Evolutionary conservation across 2,888 invertebrate species (phyloP), one percentile per base, ranked within the genome.

Genomic region (Encarsia formosa): DNA sequence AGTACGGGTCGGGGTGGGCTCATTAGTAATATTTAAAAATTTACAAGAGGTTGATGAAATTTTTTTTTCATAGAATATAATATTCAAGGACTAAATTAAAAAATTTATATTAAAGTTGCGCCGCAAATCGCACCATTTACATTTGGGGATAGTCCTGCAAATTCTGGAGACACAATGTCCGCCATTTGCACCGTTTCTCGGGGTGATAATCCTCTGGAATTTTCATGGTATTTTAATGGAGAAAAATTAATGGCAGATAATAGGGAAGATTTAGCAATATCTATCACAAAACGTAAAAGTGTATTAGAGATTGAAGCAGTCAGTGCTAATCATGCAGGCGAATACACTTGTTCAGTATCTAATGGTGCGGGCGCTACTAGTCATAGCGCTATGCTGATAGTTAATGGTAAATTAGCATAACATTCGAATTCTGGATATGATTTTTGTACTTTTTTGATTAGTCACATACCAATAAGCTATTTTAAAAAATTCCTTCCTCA

Each of bases 201-300:
- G 74, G 87, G 89, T 55, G 89, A 90, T 75, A 76, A 82, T 51
- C 89, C 89, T 2, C 78, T 90, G 65, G 79, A 79, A 56, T 83
- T 89, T 43, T 77, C 79, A 13, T 90, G 89, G 89, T 81, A 80
- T 40, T 84, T 87, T 62, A 84, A 88, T 71, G 84, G 84, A 35
- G 75, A 80, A 66, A 79, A 80, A 39, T 65, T 77, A 6, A 52
- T 56, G 59, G 62, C 31, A 52, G 61, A 54, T 57, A 65, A 71
- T 22, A 63, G 65, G 15, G 70, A 76, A 22, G 71, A 74, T 24
- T 66, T 71, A 32, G 69, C 76, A 81, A 69, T 82, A 34, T 73
- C 79, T 49, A 75, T 71, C 62, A 45, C 74, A 46, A 68, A 67
- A 65, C 76, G 83, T 60, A 80, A 80, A 64, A 82, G 82, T 59